phyloP scores from a whole-genome alignment of 2,888 invertebrate species.

The Drosophila pegasa region DNA sequence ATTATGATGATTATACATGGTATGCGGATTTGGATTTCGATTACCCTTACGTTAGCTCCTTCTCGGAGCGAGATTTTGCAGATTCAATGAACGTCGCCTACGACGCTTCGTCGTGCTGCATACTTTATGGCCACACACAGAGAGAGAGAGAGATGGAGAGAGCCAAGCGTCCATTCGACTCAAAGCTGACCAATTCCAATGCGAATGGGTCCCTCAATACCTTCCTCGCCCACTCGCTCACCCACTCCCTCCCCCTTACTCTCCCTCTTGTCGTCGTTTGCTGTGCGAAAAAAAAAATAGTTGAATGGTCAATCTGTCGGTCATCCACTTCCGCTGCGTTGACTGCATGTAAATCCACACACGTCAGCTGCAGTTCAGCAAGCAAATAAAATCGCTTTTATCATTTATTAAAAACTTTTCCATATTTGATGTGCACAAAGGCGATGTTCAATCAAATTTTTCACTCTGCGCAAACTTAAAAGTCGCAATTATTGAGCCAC shows the following conservation, averaged over 20 bases:
- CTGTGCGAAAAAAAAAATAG: neutral
- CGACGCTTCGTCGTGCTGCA: constrained; percentile 55
- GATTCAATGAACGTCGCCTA: constrained; percentile 41
- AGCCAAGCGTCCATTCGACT: constrained; percentile 17
- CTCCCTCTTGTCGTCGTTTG: neutral
- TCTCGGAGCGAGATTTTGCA: neutral
- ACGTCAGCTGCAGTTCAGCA: constrained; percentile 3
- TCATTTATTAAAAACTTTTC: constrained; percentile 4
- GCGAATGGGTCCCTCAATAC: neutral
- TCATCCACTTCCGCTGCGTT: constrained; percentile 3
- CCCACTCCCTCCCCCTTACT: neutral
- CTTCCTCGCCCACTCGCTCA: neutral
- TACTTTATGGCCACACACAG: constrained; percentile 75
- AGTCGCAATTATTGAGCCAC: constrained; percentile 1
- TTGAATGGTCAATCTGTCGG: constrained; percentile 4
- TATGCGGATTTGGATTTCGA: constrained; percentile 24
- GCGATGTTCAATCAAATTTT: neutral
- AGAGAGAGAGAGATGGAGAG: too few relatives aligned
- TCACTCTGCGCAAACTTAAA: constrained; percentile 1
- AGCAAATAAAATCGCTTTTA: constrained; percentile 19
- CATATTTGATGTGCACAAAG: constrained; percentile 2
- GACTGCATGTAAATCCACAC: constrained; percentile 9
- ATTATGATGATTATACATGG: constrained; percentile 80
- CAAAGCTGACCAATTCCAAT: constrained; percentile 16
- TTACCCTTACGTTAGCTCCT: constrained; percentile 4